These are phyloP conservation scores for Linurgus olivaceus DNA, from an alignment of 2,797 vertebrate species.

Conservation along the genomic window DNA sequence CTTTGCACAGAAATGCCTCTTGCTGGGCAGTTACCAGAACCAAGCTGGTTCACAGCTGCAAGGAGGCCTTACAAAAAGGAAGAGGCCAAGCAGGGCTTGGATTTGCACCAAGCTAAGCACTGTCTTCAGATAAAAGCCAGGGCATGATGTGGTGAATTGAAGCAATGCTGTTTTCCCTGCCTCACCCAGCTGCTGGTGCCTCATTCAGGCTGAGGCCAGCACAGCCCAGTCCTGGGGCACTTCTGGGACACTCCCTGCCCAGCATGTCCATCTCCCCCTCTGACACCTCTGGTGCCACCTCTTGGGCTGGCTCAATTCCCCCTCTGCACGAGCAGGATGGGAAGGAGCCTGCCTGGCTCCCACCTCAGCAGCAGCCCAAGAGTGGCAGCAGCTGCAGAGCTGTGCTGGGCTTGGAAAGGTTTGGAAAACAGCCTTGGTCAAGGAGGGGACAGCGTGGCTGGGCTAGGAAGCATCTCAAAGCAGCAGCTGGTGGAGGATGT, in stretches of 20 bases:
- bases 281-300: neutral
- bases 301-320: neutral
- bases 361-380: neutral
- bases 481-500: neutral
- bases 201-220: neutral
- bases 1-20: neutral
- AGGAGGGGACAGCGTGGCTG: neutral
- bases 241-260: neutral
- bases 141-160: neutral
- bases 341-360: neutral
- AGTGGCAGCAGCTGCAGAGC: neutral
- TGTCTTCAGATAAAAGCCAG: neutral
- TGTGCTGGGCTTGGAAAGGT: neutral
- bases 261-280: rapidly evolving
- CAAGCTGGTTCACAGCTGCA: conserved; percentile 1
- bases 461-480: neutral
- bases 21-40: neutral
- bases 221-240: neutral
- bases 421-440: neutral
- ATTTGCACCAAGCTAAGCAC: neutral
- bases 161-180: neutral
- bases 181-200: neutral
- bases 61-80: neutral
- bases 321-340: rapidly evolving
- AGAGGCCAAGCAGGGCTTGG: neutral